Evolutionary conservation across 2,888 invertebrate species (phyloP).

Genomic region (Phyto melanocephala): DNA sequence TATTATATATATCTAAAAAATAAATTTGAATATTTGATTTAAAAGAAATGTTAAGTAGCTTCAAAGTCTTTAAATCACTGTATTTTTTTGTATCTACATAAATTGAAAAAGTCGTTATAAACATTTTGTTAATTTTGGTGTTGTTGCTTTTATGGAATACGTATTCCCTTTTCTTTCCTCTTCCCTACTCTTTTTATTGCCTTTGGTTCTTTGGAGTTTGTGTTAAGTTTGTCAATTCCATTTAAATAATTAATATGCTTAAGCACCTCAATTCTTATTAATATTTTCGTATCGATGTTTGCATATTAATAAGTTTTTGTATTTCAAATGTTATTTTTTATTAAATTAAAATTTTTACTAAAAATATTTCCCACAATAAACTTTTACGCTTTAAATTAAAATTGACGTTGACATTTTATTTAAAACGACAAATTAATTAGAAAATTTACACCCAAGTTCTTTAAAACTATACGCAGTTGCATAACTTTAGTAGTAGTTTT

Average conservation of each 20-base stretch:
- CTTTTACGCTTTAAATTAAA: neutral
- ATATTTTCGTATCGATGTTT: neutral
- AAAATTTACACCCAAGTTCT: neutral
- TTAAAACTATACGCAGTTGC: too few relatives aligned
- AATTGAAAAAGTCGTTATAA: too few relatives aligned
- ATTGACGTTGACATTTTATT: neutral
- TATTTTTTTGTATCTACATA: too few relatives aligned
- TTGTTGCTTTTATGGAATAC: neutral
- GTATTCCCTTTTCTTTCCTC: neutral
- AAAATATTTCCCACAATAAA: neutral
- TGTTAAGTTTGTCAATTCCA: too few relatives aligned
- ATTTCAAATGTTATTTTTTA: neutral
- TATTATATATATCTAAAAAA: too few relatives aligned
- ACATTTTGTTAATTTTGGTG: too few relatives aligned
- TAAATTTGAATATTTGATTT: too few relatives aligned
- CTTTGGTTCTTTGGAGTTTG: neutral
- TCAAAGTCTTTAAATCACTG: too few relatives aligned
- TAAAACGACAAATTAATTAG: neutral
- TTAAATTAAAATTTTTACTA: neutral
- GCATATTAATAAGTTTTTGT: slow-evolving; percentile 19
- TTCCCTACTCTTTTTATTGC: too few relatives aligned
- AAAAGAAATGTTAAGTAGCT: too few relatives aligned
- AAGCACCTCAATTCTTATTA: neutral
- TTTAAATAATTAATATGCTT: neutral
- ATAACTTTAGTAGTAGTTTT: too few relatives aligned